Base-by-base conservation (phyloP, 1,140 invertebrate genomes). In the Heliconius melpomene region DNA sequence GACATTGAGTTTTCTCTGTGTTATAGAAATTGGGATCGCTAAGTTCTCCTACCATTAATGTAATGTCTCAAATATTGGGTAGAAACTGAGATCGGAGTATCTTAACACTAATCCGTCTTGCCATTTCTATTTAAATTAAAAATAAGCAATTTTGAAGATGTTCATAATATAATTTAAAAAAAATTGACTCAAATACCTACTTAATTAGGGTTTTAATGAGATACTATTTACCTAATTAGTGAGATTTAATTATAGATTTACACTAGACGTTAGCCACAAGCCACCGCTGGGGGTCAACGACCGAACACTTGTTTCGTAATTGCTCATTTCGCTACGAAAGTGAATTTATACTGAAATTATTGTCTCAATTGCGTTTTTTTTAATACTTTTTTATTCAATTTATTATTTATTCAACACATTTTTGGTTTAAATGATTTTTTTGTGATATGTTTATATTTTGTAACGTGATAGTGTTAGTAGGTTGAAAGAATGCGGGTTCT, bases 251-350 rank as follows among this genome's bases (percentile, higher is more conserved):
- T 83, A 79, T 78, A 83, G 79, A 75, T 83, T 78, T 78, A 29
- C 26, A 66, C 60, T 26, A 29, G 23, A 66, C 60, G 60, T 66
- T 66, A 66, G 0, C 40, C 40, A 5, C 60, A 26, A 66, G 29
- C 82, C 78, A 73, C 84, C 82, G 71, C 82, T 46, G 32, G 16
- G 84, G 82, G 78, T 74, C 84, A 78, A 70, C 74, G 82, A 85
- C 82, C 84, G 79, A 54, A 72, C 60, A 80, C 72, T 60, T 52
- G 79, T 80, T 77, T 80, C 74, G 75, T 80, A 80, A 83, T 82
- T 74, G 72, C 38, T 75, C 71, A 85, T 85, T 80, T 85, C 82
- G 82, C 73, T 80, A 85, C 70, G 79, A 80, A 72, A 82, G 79
- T 76, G 72, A 81, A 81, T 81, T 82, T 82, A 78, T 71, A 32